Evolutionary conservation across 23 tunicate genomes (phyloP).

Genomic region (Halocynthia aurantium): DNA sequence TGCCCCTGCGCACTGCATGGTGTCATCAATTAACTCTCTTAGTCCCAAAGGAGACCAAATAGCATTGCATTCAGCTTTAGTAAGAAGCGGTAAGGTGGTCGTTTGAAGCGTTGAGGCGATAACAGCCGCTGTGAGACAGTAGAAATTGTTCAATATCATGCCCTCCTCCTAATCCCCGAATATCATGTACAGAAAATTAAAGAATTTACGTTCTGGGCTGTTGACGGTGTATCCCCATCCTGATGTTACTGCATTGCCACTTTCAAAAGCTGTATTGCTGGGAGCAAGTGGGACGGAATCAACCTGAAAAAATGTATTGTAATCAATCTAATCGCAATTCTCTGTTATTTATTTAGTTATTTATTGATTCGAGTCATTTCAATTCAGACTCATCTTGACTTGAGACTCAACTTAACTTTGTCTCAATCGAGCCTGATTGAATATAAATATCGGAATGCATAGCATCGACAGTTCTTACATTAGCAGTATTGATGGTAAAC

Average conservation of each 20-base stretch:
- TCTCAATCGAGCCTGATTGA: no score
- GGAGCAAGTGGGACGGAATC: constrained; percentile 32
- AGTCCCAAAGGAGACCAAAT: constrained; percentile 9
- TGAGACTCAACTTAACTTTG: no score
- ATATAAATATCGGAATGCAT: background rate
- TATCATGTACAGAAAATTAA: background rate
- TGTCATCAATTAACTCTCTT: constrained; percentile 21
- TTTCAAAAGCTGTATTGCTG: constrained; percentile 22
- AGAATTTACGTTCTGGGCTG: constrained; percentile 19
- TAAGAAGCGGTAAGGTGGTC: constrained; percentile 32
- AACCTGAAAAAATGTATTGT: constrained; percentile 28
- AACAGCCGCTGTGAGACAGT: background rate
- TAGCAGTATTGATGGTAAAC: constrained; percentile 10
- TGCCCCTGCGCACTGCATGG: constrained; percentile 71
- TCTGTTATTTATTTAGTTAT: no score
- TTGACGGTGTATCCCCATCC: constrained; percentile 82
- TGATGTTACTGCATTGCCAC: constrained; percentile 52
- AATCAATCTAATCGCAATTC: background rate
- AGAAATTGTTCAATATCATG: background rate
- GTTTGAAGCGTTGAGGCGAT: constrained; percentile 52
- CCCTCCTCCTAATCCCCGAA: background rate
- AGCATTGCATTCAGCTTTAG: constrained; percentile 26
- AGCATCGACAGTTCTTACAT: background rate
- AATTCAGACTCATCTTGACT: no score
- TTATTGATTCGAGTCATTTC: no score